These are phyloP conservation scores for Synergus gifuensis DNA, from an alignment of 2,888 invertebrate species.

Conservation along the genomic window DNA sequence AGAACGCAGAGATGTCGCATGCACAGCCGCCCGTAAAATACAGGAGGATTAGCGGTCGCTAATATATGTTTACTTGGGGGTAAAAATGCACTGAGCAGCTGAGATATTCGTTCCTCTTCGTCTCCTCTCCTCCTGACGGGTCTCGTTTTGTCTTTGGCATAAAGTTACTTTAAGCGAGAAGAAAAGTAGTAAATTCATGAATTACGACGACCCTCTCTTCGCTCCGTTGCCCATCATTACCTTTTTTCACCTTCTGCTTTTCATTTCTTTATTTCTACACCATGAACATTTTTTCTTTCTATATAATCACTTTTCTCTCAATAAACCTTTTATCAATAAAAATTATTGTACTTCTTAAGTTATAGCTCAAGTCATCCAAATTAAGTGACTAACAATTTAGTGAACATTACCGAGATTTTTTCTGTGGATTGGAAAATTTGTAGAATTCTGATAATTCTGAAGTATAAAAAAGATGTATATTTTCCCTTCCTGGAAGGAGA, in stretches of 20 bases:
- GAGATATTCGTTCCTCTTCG: constrained; percentile 70
- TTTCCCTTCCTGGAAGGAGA: background rate
- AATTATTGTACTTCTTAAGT: background rate
- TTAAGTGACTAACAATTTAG: too few relatives aligned
- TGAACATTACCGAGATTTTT: too few relatives aligned
- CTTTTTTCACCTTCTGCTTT: constrained; percentile 45
- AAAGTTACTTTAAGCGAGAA: constrained; percentile 70
- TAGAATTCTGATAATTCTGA: background rate
- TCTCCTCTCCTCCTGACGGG: constrained; percentile 26
- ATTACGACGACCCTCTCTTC: constrained; percentile 58
- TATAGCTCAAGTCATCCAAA: too few relatives aligned
- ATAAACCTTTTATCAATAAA: background rate
- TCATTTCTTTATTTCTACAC: constrained; percentile 5
- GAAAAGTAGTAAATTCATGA: constrained; percentile 72
- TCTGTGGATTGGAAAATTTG: background rate
- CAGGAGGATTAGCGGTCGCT: constrained; percentile 74
- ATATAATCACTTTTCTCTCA: background rate
- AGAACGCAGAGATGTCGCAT: constrained; percentile 55
- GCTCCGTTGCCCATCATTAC: constrained; percentile 50
- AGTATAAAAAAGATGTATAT: background rate
- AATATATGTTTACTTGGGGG: constrained; percentile 70
- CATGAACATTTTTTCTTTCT: background rate
- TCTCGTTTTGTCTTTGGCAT: constrained; percentile 70
- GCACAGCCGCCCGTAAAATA: constrained; percentile 74
- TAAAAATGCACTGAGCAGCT: constrained; percentile 75